Base-by-base conservation (phyloP, 2,113 vertebrate genomes). In the Aplodontia rufa region DNA sequence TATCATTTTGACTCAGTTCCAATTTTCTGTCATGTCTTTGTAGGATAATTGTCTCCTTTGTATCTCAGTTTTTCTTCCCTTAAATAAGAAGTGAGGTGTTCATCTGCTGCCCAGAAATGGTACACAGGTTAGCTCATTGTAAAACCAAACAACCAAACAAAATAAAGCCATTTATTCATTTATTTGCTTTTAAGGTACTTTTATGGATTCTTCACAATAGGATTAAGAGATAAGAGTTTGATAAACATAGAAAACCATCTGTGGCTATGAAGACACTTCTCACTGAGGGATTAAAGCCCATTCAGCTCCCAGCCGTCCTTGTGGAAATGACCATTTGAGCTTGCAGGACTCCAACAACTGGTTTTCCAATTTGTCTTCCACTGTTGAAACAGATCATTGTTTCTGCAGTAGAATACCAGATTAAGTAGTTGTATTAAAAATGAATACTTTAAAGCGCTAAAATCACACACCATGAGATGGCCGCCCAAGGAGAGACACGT, bases 21-120 rank as follows among this genome's bases (percentile, higher is more conserved):
- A 96, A 78, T 79, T 81, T 92, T 35, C 74, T 91, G 81, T 71
- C 88, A 49, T 3, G 32, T 71, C 42, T n/a, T 24, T 12, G 55
- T 26, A 71, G 68, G 53, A 60, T 79, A 93, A 92, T 95, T 80
- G 49, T 88, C 90, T 66, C 93, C 87, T 95, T 87, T 93, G 82
- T 86, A 26, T 51, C 92, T 92, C 53, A 53, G 60, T 69, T 58
- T 90, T 81, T 79, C 51, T 78, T 28, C 68, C 64, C n/a, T 93
- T 94, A 81, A 91, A 75, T 78, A 91, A 78, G 26, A 94, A 89
- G 45, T 79, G 58, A 6, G 22, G 45, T 96, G 37, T 71, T 90
- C 66, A 16, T 86, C 49, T 80, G 68, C 74, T 93, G 55, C 91
- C 86, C 78, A 51, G 92, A 79, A 71, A 45, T 47, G 74, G 83